A percentile compares a stretch with the other conserved stretches of the same genome.
Conservation (phyloP, 1,140 invertebrate species). For the Lordiphosa mommai region DNA sequence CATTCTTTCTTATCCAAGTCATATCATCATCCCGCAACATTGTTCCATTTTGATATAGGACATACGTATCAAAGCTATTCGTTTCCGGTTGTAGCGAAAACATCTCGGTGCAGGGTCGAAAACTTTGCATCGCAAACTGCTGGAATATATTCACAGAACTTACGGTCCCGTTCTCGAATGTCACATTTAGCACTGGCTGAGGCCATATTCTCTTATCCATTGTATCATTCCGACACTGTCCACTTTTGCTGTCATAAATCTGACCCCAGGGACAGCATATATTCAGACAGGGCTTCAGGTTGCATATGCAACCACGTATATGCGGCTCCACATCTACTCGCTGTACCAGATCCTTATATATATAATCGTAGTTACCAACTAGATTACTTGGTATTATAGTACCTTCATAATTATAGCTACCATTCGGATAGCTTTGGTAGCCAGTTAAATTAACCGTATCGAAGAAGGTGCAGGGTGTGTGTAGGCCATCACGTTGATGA, state of each 20-base stretch:
- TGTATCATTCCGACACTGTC: conserved; percentile 33
- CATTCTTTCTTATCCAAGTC: conserved; percentile 47
- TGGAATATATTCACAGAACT: conserved; percentile 47
- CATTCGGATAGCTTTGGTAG: conserved; percentile 42
- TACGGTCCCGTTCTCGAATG: conserved; percentile 29
- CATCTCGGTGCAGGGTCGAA: conserved; percentile 65
- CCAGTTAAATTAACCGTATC: conserved; percentile 71
- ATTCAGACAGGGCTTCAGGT: conserved; percentile 70
- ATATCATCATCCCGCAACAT: conserved; percentile 48
- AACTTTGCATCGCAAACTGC: conserved; percentile 66
- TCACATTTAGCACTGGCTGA: conserved; percentile 49
- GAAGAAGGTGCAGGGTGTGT: conserved; percentile 65
- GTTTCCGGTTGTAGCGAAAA: conserved; percentile 53
- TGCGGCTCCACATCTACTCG: conserved; percentile 53
- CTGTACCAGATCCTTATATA: conserved; percentile 53
- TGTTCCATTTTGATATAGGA: conserved; percentile 61
- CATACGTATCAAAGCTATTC: conserved; percentile 44
- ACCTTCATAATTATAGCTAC: conserved; percentile 62
- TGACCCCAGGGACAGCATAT: conserved; percentile 70
- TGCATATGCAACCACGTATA: conserved; percentile 63
- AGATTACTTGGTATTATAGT: conserved; percentile 56
- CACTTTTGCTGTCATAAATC: conserved; percentile 18
- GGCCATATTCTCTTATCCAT: conserved; percentile 39
- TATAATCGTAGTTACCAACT: conserved; percentile 60
- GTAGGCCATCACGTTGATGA: conserved; percentile 59